These are phyloP conservation scores for Catharus ustulatus DNA, from an alignment of 2,797 vertebrate species.

Conservation along the genomic window DNA sequence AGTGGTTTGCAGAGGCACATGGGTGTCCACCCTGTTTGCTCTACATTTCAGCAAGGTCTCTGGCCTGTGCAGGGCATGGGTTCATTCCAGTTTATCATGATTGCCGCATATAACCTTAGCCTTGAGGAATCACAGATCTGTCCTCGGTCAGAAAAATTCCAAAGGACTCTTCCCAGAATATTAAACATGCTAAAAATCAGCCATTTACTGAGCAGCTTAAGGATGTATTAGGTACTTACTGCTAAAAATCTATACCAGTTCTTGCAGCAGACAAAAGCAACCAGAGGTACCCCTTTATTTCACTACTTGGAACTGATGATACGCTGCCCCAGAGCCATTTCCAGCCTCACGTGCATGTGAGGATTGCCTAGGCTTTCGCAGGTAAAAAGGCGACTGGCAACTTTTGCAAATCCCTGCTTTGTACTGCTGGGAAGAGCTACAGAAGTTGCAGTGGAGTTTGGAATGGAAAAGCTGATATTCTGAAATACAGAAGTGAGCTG, in stretches of 20 bases:
- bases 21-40: not conserved
- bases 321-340: not conserved
- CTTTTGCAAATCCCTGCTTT: not conserved
- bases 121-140: accelerated
- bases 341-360: not conserved
- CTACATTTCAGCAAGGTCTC: not conserved
- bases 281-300: not conserved
- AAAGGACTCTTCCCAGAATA: not conserved
- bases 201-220: not conserved
- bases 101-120: not conserved
- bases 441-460: not conserved
- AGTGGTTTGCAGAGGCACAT: accelerated
- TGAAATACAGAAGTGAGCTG: not conserved
- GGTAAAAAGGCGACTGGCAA: not conserved
- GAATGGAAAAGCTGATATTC: not conserved
- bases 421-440: not conserved
- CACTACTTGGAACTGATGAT: not conserved
- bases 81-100: not conserved
- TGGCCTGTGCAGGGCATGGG: not conserved
- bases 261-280: not conserved
- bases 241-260: not conserved
- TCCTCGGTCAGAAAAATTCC: not conserved
- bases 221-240: not conserved
- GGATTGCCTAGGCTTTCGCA: not conserved
- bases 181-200: not conserved